Evolutionary conservation across 2,888 invertebrate genomes (phyloP), one percentile per base, ranked within the genome.

Genomic region (Empis stercorea): DNA sequence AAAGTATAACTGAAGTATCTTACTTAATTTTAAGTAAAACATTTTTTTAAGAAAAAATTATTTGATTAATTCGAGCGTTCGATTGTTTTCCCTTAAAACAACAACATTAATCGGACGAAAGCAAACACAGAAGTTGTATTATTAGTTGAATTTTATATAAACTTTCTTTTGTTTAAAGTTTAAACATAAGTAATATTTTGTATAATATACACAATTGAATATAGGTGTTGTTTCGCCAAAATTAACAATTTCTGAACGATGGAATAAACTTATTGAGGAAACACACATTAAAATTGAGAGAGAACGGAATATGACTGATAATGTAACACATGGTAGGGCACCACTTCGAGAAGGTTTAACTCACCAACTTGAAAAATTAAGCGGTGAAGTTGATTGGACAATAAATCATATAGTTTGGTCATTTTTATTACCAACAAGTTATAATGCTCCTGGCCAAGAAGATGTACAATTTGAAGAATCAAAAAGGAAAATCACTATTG

Each of bases 231-330:
- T 27, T 7, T 27, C 23, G 7, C 27, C 43, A 62, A 73, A 51
- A 67, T 70, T 65, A 61, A 73, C 11, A 73, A 79, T 66, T 75
- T 75, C 57, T 66, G 78, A 48, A 65, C 76, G 60, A 67, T 80
- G 73, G 79, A 78, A 16, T 63, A 73, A 59, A 62, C 72, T 61
- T 66, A 71, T 51, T 57, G 70, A 58, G 62, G 72, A 57, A 65
- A 75, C 63, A 63, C 73, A 58, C 68, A 72, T 45, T 64, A 74
- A 62, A 61, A 67, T 65, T 60, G 73, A 73, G 67, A 59, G 55
- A 1, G 56, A 57, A 20, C 59, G 58, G 43, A 53, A 52, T 27
- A 56, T 61, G 39, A 59, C 59, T 46, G 61, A 64, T 51, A 57
- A 55, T 43, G 53, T 58, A 4, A 54, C 54, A 2, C 57, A 59